Percentiles rank a stretch among this genome's conserved stretches.
These are phyloP conservation scores for Cyprinodon diabolis DNA, from an alignment of 2,797 vertebrate genomes.

Conservation along the genomic window DNA sequence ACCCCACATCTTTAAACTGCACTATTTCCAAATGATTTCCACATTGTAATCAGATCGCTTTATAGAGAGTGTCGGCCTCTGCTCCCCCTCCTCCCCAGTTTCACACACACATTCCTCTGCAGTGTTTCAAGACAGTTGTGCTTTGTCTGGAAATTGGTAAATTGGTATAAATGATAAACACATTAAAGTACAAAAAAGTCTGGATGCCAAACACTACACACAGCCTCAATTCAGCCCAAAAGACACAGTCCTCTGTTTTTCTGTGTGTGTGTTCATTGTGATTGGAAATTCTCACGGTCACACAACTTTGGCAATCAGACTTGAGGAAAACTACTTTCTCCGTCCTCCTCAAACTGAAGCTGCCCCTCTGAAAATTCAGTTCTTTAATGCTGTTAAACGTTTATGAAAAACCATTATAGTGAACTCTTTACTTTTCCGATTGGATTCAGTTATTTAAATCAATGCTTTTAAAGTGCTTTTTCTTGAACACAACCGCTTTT, in stretches of 20 bases:
- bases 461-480: conserved; percentile 33
- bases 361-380: conserved; percentile 24
- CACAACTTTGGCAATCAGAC: conserved; percentile 21
- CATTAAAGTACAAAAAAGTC: conserved; percentile 40
- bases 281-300: conserved; percentile 29
- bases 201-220: conserved; percentile 37
- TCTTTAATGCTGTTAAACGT: conserved; percentile 22
- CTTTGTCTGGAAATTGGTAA: conserved; percentile 56
- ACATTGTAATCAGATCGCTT: conserved; percentile 66
- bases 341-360: neutral
- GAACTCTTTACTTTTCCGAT: conserved; percentile 31
- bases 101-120: conserved; percentile 30
- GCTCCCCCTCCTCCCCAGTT: conserved; percentile 16
- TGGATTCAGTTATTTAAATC: conserved; percentile 53
- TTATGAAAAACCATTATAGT: conserved; percentile 47
- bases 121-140: conserved; percentile 33
- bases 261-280: conserved; percentile 27
- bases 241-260: conserved; percentile 21
- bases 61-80: conserved; percentile 27
- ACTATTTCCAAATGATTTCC: conserved; percentile 56
- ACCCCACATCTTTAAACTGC: conserved; percentile 42
- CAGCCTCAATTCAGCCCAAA: conserved; percentile 27
- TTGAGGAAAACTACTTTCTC: conserved; percentile 4
- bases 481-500: conserved; percentile 3
- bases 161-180: conserved; percentile 53